Percentiles rank a stretch among this genome's conserved stretches.
Conservation (phyloP, 2,888 invertebrate genomes). For the Sylvicola cinctus region DNA sequence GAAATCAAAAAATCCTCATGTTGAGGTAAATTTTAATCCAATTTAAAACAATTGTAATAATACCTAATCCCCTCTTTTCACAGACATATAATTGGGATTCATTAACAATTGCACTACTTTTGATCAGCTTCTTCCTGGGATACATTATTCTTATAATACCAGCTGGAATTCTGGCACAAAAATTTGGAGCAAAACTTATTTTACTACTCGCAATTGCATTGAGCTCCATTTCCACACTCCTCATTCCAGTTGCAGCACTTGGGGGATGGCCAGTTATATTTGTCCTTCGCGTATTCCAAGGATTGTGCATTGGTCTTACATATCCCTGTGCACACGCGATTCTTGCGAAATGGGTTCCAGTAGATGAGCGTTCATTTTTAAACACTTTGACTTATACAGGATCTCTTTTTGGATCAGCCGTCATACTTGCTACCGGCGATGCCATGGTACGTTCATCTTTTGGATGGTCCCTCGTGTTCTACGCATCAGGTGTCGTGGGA, state of each 20-base stretch:
- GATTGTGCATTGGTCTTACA: constrained; percentile 50
- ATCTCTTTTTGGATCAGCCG: constrained; percentile 43
- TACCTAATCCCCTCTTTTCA: no score
- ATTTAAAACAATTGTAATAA: not conserved
- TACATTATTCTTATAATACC: constrained; percentile 53
- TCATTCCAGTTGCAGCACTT: constrained; percentile 46
- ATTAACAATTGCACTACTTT: constrained; percentile 31
- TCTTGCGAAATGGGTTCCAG: constrained; percentile 55
- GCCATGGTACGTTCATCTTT: constrained; percentile 31
- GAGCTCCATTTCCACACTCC: constrained; percentile 39
- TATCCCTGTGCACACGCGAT: constrained; percentile 51
- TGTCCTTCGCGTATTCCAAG: constrained; percentile 45
- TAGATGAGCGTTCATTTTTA: constrained; percentile 36
- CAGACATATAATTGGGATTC: constrained; percentile 28
- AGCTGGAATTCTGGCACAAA: constrained; percentile 46
- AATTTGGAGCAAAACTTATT: constrained; percentile 52
- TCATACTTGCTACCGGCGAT: constrained; percentile 42
- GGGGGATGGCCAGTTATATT: constrained; percentile 38
- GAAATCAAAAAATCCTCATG: constrained; percentile 22
- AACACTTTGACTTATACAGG: constrained; percentile 36
- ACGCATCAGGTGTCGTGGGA: constrained; percentile 32
- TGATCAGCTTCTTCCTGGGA: constrained; percentile 66
- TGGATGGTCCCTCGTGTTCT: constrained; percentile 49
- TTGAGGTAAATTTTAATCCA: constrained; percentile 14
- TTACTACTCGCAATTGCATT: constrained; percentile 32